Evolutionary conservation across 1,140 invertebrate species (phyloP), one percentile per base, ranked within the genome.

Genomic region (Brachionus sp.): DNA sequence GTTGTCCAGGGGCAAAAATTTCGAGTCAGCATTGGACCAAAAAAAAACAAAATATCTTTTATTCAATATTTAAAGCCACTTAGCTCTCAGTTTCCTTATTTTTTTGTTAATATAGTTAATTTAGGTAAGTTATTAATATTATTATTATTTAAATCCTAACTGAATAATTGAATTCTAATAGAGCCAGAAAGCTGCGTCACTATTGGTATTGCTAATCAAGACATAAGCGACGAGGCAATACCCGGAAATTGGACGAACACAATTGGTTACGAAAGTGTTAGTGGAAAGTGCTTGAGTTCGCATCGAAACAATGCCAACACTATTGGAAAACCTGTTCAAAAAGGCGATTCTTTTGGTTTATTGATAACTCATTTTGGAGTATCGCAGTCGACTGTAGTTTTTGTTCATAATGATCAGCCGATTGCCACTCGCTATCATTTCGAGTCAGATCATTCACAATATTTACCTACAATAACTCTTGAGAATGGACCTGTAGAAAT

Each of bases 371-470:
- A 88, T 84, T 88, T 88, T 86, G 88, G 87, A 10, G 73, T 85
- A 25, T 84, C 85, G 7, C 87, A 86, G 84, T 88, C 87, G 7
- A 88, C 87, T 64, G 87, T 88, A 7, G 85, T 87, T 35, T 88
- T 88, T 85, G 75, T 87, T 0, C 88, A 88, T 70, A 88, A 88
- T 86, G 86, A 86, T 13, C 53, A 84, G 33, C 88, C 88, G 29
- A 86, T 88, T 16, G 87, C 87, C 9, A 88, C 87, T 13, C 88
- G 88, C 82, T 88, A 86, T 85, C 85, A 86, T 46, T 88, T 87
- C 86, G 87, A 88, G 78, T 50, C 84, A 44, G 85, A 88, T 68
- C 86, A 87, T 25, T 84, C 70, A 3, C 84, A 85, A 12, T 88
- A 85, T 82, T 80, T 89, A 19, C 88, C 88, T 1, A 88, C 87